phyloP scores from a whole-genome alignment of 2,888 invertebrate genomes.

The Uropetala carovei region DNA sequence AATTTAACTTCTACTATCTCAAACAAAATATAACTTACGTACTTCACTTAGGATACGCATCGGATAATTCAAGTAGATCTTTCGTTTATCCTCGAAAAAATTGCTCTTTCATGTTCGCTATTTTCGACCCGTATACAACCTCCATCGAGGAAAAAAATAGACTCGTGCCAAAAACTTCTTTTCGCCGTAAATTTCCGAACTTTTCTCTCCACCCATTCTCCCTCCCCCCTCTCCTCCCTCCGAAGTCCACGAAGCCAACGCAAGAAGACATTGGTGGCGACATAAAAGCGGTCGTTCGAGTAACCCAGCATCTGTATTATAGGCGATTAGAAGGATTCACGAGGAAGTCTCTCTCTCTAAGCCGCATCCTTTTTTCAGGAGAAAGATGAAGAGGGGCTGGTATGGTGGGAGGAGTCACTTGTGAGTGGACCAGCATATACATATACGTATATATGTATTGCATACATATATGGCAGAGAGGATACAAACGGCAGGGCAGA shows the following conservation, averaged over 20 bases:
- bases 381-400: not conserved
- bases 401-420: not conserved
- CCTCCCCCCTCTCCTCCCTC: not conserved
- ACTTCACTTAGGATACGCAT: too few species aligned
- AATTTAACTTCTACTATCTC: too few species aligned
- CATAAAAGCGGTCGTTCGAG: not conserved
- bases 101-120: not conserved
- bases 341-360: not conserved
- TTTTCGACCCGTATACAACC: not conserved
- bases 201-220: not conserved
- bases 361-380: not conserved
- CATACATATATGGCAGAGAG: not conserved
- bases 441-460: not conserved
- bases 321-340: not conserved
- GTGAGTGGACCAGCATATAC: not conserved
- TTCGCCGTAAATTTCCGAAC: not conserved
- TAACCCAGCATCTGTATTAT: not conserved
- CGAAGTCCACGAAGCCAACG: not conserved
- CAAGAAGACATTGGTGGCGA: not conserved
- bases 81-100: not conserved
- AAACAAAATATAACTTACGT: too few species aligned
- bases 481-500: not conserved
- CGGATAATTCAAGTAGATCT: not conserved
- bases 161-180: not conserved
- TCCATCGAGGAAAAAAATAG: not conserved